Base-by-base conservation (phyloP, 1,140 invertebrate genomes). In the Meloidogyne exigua region DNA sequence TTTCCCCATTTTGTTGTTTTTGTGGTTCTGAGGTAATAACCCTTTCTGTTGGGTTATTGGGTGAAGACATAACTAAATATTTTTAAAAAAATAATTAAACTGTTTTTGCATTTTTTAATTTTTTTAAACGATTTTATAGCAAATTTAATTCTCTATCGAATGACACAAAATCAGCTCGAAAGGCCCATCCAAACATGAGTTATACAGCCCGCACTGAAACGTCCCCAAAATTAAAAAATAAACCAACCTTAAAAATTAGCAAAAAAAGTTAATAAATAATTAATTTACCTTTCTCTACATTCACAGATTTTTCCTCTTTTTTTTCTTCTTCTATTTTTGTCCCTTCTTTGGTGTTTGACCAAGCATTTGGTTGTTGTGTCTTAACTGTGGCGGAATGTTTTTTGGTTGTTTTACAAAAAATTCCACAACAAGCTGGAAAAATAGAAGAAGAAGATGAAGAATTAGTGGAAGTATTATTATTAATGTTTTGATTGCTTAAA, bases 191-290 rank as follows among this genome's bases (percentile, higher is more conserved):
- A 21, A 1, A 5, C 49, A n/a, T 9, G 1, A 57, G 49, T 57
- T 57, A 57, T 9, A 21, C 18, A n/a, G 2, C 49, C 9, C 0
- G 49, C 0, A 57, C 49, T 57, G 49, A 57, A 57, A 57, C 49
- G 7, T 44, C 42, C 42, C 0, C 18, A 7, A 5, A 57, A 4
- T n/a, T 57, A 21, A 9, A n/a, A 9, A 57, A 57, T 57, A n/a
- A 57, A 57, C 18, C 21, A 57, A 57, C 49, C 21, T 7, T 0
- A n/a, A 57, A 49, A 57, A 57, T 57, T 57, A n/a, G 18, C n/a
- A n/a, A n/a, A n/a, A n/a, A 57, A 57, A 57, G 49, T 57, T 57
- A 57, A 57, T 57, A 57, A 57, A 57, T 57, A 57, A 57, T 57
- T 57, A 4, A n/a, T 4, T 7, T 57, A 57, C 49, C 49, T 21